Evolutionary conservation across 2,113 vertebrate genomes (phyloP), one percentile per base, ranked within the genome.

Genomic region (Romanogobio albipinnatus): DNA sequence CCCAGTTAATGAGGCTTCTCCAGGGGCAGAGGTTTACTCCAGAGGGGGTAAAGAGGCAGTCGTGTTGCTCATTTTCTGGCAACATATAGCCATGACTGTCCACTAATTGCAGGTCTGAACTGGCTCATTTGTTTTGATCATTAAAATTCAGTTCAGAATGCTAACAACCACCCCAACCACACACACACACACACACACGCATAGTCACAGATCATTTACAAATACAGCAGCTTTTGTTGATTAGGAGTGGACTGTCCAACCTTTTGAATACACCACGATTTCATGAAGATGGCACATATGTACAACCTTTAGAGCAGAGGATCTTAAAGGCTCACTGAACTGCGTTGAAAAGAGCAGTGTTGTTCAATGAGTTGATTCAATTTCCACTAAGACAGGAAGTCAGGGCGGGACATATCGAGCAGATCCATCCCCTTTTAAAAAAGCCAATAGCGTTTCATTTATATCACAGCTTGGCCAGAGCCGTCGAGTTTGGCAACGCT

Each of bases 61-160:
- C 95, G 95, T 95, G 93, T 96, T 95, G 93, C 94, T 96, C 95
- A 94, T 95, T 96, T 96, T 95, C 95, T 95, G 93, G 90, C 94
- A 90, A 95, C 97, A 96, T 94, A 93, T 95, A 94, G 94, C 92
- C 92, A 93, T 93, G 92, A 92, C 94, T 95, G 95, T 93, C 92
- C 92, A 91, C 96, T 96, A 96, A 96, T 96, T 95, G 94, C 94
- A 90, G 88, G 89, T 92, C 91, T 93, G 92, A 94, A 91, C 88
- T 90, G 93, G 91, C 94, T 97, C 95, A 96, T 96, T 95, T 95
- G 93, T 94, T 96, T 94, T 93, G 85, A 87, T 96, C 93, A 87
- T 97, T 96, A 96, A 94, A 94, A 96, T 95, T 94, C 95, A 94
- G 92, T 92, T 86, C 90, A 91, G 92, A 85, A 89, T 95, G 94